phyloP scores from a whole-genome alignment of 2,113 vertebrate genomes.

The Misgurnus anguillicaudatus region DNA sequence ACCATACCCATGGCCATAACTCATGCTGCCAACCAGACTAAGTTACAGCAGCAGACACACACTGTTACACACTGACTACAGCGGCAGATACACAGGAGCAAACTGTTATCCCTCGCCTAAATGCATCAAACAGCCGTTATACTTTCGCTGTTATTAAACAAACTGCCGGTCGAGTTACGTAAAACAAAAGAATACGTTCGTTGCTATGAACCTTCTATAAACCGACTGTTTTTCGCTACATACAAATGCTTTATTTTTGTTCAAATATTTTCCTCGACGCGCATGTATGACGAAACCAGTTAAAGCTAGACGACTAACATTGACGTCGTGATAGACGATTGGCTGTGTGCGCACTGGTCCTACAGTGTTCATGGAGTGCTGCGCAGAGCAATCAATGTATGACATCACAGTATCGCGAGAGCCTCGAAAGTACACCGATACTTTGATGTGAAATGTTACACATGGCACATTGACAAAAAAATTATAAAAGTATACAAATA shows the following conservation, averaged over 20 bases:
- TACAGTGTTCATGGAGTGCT: no score
- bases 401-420: no score
- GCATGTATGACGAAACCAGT: conserved; percentile 6
- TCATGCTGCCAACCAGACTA: conserved; percentile 72
- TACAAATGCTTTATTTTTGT: neutral
- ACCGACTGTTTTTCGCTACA: no score
- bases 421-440: no score
- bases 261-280: neutral
- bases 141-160: neutral
- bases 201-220: neutral
- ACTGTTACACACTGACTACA: neutral
- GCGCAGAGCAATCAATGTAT: no score
- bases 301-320: neutral
- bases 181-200: neutral
- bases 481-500: no score
- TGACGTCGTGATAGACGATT: neutral
- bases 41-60: neutral
- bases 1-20: conserved; percentile 71
- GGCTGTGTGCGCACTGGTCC: neutral
- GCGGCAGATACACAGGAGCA: neutral
- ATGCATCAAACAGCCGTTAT: neutral
- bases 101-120: neutral
- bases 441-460: no score
- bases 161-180: neutral
- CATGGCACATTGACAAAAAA: no score